Evolutionary conservation across 2,888 invertebrate species (phyloP), one percentile per base, ranked within the genome.

Genomic region (Tubiluchus corallicola): DNA sequence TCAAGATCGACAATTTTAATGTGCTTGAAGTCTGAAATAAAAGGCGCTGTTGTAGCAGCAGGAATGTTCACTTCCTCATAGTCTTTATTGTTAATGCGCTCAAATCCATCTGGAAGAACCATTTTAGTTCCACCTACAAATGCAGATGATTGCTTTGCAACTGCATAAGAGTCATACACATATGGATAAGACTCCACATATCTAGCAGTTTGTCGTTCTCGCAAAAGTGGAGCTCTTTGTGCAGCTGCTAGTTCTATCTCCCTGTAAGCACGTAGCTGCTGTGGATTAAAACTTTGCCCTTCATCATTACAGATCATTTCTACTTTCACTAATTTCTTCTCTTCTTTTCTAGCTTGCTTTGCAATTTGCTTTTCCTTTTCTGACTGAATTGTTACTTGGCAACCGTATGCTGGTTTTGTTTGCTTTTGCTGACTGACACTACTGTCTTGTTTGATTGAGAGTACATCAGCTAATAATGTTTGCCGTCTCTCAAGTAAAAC

Each of bases 151-250:
- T 73, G 68, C 57, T 77, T 78, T 1, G 77, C 76, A 46, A 74
- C 71, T 40, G 75, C 68, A 50, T 79, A 75, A 1, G 76, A 74
- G 61, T 92, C 90, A 61, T 79, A 92, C 0, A 92, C 90, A 64
- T 79, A 79, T 0, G 90, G 90, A 65, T 77, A 87, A 17, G 72
- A 71, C 50, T 60, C 60, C 39, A 50, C 47, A 38, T 74, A 70
- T 59, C 68, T 67, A 59, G 39, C 21, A 19, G 40, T 2, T 4
- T 37, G 61, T 42, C 44, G 43, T 17, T 48, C 45, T 37, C 37
- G 37, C 45, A 60, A 57, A 46, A 56, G 42, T 1, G 67, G 65
- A 4, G 55, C 53, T 41, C 51, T 54, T 4, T 56, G 52, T 43
- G 65, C 62, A 17, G 54, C 47, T 20, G 56, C 53, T 21, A 67